Conservation (phyloP, 2,888 invertebrate species). For the Amaurobius ferox region DNA sequence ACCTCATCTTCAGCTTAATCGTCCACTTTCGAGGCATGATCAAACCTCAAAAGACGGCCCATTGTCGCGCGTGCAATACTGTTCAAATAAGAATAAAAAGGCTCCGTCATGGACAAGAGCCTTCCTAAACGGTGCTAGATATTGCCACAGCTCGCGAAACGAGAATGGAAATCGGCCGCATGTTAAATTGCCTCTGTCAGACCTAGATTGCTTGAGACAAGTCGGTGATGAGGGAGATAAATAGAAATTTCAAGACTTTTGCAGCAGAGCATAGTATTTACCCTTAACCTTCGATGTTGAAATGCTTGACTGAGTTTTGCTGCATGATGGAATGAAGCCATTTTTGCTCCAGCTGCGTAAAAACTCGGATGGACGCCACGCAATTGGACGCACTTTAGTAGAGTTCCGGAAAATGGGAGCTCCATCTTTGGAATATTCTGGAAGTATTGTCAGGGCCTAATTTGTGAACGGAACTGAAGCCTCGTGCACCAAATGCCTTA, state of each 20-base stretch:
- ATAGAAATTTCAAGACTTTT: background rate
- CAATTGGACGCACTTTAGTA: too few species aligned
- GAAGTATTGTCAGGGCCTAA: too few species aligned
- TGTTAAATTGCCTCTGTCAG: constrained; percentile 21
- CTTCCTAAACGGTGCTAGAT: background rate
- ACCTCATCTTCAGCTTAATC: too few species aligned
- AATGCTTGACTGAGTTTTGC: background rate
- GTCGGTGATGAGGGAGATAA: background rate
- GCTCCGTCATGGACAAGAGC: background rate
- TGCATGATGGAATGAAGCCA: background rate
- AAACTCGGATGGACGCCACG: background rate
- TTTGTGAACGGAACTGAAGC: too few species aligned
- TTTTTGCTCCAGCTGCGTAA: background rate
- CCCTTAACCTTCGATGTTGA: background rate
- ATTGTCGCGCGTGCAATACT: too few species aligned
- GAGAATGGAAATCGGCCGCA: background rate
- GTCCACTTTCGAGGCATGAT: too few species aligned
- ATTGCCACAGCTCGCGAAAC: background rate
- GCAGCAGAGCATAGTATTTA: constrained; percentile 4
- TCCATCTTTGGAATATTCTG: too few species aligned
- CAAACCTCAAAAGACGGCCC: too few species aligned
- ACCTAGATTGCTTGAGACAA: background rate
- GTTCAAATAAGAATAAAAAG: too few species aligned
- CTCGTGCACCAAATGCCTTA: too few species aligned
- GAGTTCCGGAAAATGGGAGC: too few species aligned